phyloP scores from a whole-genome alignment of 64 coral and sea anemone genomes.

The Astreopora myriophthalma region DNA sequence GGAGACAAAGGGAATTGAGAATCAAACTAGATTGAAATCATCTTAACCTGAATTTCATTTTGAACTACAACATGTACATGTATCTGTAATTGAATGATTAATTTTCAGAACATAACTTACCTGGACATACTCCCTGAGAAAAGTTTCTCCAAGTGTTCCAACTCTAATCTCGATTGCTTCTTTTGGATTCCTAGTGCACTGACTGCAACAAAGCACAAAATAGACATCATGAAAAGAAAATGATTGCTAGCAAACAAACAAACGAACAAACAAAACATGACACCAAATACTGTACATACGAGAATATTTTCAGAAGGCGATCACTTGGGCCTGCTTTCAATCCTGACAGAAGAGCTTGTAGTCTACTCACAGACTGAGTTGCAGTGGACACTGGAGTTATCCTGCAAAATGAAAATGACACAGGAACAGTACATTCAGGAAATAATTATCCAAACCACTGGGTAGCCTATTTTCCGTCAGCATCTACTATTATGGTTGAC shows the following conservation, averaged over 20 bases:
- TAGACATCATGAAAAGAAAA: too few species aligned
- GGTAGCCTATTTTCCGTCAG: too few species aligned
- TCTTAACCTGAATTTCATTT: too few species aligned
- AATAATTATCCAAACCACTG: too few species aligned
- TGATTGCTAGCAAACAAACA: too few species aligned
- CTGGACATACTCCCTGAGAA: conserved; percentile 91
- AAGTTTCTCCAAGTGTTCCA: conserved; percentile 84
- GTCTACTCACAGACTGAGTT: conserved; percentile 92
- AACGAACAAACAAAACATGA: too few species aligned
- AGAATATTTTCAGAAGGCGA: conserved; percentile 77
- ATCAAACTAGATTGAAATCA: too few species aligned
- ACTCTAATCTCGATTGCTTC: conserved; percentile 76
- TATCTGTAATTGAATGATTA: background rate
- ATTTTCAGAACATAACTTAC: background rate
- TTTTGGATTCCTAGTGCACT: conserved; percentile 88
- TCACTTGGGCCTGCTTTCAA: conserved; percentile 90
- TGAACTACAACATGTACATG: too few species aligned
- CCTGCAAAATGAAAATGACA: conserved; percentile 25
- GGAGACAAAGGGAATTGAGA: too few species aligned
- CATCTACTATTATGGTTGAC: too few species aligned
- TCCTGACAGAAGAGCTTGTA: conserved; percentile 86
- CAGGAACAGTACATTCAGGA: background rate
- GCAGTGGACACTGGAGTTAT: conserved; percentile 96
- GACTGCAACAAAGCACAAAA: conserved; percentile 54
- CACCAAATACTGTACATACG: too few species aligned